A percentile compares a stretch with the other conserved stretches of the same genome.
Conservation (phyloP, 2,888 invertebrate genomes). For the Apamea monoglypha region DNA sequence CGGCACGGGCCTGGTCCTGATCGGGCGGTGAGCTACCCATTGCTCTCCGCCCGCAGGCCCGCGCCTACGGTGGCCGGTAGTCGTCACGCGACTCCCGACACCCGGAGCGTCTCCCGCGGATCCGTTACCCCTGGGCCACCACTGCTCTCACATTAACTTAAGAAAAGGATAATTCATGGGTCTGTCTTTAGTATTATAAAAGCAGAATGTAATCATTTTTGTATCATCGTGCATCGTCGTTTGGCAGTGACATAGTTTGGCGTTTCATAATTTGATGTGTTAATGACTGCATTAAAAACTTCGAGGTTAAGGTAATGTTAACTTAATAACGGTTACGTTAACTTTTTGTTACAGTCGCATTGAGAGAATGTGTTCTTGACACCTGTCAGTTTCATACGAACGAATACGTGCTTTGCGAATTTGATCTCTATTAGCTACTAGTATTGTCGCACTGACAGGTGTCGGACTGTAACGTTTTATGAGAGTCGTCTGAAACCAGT, state of each 20-base stretch:
- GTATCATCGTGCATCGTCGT: neutral
- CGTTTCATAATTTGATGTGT: slow-evolving; percentile 41
- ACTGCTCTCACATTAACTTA: too few species aligned
- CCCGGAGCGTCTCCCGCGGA: too few species aligned
- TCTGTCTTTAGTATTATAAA: neutral
- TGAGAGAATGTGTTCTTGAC: neutral
- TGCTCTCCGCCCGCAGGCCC: too few species aligned
- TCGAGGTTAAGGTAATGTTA: slow-evolving; percentile 35
- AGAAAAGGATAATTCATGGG: neutral
- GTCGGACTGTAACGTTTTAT: neutral
- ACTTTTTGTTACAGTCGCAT: slow-evolving; percentile 1
- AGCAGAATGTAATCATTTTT: neutral
- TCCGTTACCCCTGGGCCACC: too few species aligned
- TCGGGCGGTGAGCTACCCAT: too few species aligned
- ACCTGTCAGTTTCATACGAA: neutral
- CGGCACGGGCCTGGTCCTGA: too few species aligned
- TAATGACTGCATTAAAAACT: slow-evolving; percentile 27
- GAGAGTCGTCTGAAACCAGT: slow-evolving; percentile 6
- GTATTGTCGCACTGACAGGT: neutral
- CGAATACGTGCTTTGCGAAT: neutral
- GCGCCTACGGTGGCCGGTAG: too few species aligned
- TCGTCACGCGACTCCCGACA: too few species aligned
- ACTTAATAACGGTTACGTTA: slow-evolving; percentile 7
- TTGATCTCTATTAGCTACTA: neutral
- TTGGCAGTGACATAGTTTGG: slow-evolving; percentile 44